Evolutionary conservation across 2,797 vertebrate genomes (phyloP).

Genomic region (Sebastes cheni): DNA sequence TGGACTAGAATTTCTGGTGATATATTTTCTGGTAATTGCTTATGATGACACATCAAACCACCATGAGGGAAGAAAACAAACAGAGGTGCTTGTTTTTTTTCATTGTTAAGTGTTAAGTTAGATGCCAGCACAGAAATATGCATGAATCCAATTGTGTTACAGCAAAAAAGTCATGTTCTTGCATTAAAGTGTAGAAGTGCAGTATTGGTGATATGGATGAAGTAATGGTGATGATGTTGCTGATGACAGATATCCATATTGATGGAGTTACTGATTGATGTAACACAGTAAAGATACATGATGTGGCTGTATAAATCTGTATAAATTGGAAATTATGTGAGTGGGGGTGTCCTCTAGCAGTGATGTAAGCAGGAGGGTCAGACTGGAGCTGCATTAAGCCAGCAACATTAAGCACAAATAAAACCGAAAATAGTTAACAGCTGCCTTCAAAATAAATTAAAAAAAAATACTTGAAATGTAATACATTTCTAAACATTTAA

Average conservation of each 20-base stretch:
- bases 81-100: not conserved
- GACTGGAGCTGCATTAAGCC: not conserved
- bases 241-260: not conserved
- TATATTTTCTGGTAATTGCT: not conserved
- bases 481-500: not conserved
- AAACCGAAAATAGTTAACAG: accelerated
- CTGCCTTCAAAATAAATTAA: conserved; percentile 42
- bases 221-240: not conserved
- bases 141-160: too few species aligned
- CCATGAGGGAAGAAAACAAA: not conserved
- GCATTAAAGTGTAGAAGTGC: not conserved
- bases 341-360: not conserved
- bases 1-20: not conserved
- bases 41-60: not conserved
- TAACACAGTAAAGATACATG: not conserved
- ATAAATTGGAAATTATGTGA: conserved; percentile 20
- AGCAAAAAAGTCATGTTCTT: too few species aligned
- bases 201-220: too few species aligned
- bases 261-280: not conserved
- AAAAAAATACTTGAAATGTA: not conserved
- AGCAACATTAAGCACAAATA: not conserved
- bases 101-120: not conserved
- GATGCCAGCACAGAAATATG: not conserved
- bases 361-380: conserved; percentile 9
- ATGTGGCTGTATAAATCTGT: too few species aligned